Conservation (phyloP, 2,113 vertebrate species). For the Pelusios castaneus region DNA sequence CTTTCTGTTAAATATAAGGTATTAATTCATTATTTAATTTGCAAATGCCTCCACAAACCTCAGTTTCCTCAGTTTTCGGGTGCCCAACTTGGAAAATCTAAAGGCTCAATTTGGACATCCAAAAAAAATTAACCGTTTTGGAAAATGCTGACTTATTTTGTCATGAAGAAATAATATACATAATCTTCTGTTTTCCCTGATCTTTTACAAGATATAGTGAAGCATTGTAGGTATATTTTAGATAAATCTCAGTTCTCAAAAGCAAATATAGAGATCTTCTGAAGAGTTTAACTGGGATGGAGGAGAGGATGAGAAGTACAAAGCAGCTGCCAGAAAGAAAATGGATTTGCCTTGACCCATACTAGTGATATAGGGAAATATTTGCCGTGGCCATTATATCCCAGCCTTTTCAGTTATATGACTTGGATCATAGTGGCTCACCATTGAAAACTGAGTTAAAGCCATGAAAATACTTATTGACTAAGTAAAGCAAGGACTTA, state of each 20-base stretch:
- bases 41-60: background rate
- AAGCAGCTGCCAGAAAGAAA: accelerated
- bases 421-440: background rate
- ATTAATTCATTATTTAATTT: background rate
- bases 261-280: accelerated
- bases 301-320: background rate
- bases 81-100: background rate
- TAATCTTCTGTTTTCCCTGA: background rate
- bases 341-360: background rate
- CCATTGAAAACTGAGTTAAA: background rate
- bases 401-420: background rate
- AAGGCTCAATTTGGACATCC: background rate
- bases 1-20: background rate
- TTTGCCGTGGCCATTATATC: background rate
- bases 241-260: background rate
- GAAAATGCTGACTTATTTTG: background rate
- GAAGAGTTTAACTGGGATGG: background rate
- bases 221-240: accelerated
- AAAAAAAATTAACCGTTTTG: background rate
- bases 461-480: background rate
- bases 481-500: background rate
- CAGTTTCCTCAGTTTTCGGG: background rate
- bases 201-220: background rate
- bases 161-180: accelerated
- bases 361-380: background rate